Conservation (phyloP, 2,797 vertebrate genomes). For the Falco peregrinus region DNA sequence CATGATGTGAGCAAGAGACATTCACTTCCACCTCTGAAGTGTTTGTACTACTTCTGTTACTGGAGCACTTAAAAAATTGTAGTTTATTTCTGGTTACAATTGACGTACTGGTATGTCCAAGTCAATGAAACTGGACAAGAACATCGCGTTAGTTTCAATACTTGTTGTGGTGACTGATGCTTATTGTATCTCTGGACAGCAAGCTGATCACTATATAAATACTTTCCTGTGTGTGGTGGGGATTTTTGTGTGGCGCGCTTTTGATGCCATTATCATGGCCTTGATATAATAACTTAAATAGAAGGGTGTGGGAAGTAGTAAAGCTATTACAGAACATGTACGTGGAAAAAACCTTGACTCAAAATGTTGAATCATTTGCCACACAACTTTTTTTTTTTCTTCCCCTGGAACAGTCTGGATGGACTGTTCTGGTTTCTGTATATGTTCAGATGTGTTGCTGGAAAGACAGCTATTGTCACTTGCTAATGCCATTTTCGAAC, state of each 20-base stretch:
- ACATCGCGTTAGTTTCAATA: not conserved
- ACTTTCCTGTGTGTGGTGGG: not conserved
- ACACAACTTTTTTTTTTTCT: not conserved
- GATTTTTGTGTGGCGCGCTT: conserved; percentile 34
- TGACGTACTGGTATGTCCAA: not conserved
- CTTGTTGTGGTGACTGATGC: not conserved
- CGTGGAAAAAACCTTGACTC: conserved; percentile 63
- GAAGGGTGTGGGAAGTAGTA: conserved; percentile 67
- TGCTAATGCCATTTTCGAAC: not conserved
- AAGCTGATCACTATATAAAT: not conserved
- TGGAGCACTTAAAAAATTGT: not conserved
- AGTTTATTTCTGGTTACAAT: not conserved
- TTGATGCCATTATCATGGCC: conserved; percentile 65
- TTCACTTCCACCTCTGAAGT: not conserved
- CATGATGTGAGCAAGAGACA: not conserved
- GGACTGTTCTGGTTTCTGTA: not conserved
- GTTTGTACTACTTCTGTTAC: not conserved
- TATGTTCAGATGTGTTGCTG: not conserved
- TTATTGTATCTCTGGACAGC: not conserved
- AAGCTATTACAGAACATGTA: conserved; percentile 65
- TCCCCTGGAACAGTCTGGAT: not conserved
- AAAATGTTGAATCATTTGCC: conserved; percentile 59
- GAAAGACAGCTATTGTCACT: not conserved
- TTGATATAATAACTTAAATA: conserved; percentile 69
- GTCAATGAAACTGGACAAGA: not conserved